Evolutionary conservation across 2,888 invertebrate species (phyloP), one percentile per base, ranked within the genome.

Genomic region (Tubiluchus corallicola): DNA sequence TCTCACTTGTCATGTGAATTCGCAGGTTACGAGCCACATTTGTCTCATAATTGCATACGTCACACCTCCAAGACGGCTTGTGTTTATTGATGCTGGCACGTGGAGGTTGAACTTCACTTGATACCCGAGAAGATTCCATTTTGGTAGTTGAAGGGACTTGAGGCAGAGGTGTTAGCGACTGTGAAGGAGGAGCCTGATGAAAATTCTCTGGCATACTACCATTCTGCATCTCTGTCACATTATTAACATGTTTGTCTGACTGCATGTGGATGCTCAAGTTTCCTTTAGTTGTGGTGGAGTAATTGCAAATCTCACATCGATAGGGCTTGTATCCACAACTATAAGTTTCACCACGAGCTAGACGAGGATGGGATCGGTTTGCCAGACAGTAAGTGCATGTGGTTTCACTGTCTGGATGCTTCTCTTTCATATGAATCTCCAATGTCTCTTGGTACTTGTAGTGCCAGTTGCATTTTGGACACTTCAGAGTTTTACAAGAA

Each of bases 231-330:
- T 98, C 98, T 69, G 96, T 96, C 80, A 98, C 90, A 64, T 98
- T 99, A 67, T 98, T 98, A 54, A 98, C 72, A 72, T 99, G 98
- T 65, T 99, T 99, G 65, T 99, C 98, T 46, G 92, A 92, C 68
- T 99, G 98, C 94, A 98, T 98, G 67, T 99, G 98, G 67, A 99
- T 99, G 65, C 92, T 92, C 51, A 99, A 77, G 68, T 99, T 99
- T 39, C 98, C 98, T 71, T 99, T 99, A 54, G 98, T 98, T 47
- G 98, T 99, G 19, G 98, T 99, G 40, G 94, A 96, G 65, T 98
- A 99, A 70, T 96, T 94, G 69, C 94, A 96, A 45, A 96, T 90
- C 69, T 92, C 90, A 66, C 92, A 92, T 52, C 90, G 75, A 64
- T 88, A 90, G 13, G 88, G 88, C 64, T 98, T 98, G 67, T 98